Evolutionary conservation across 1,140 invertebrate species (phyloP), one percentile per base, ranked within the genome.

Genomic region (Aphidius ervi): DNA sequence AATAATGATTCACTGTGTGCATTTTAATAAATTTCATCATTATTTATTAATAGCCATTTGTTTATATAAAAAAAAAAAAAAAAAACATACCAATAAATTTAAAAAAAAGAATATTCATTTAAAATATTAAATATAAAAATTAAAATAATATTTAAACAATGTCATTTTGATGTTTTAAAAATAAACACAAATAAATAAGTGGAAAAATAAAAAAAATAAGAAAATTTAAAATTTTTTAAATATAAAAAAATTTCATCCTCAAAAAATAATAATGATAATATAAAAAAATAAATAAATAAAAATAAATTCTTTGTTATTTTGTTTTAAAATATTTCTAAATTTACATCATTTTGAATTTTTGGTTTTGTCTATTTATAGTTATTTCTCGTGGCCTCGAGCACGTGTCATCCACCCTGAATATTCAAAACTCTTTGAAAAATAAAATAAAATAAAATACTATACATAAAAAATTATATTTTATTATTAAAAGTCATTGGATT

Each of bases 401-500:
- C 60, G 60, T 62, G 60, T 62, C 60, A 62, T 56, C 60, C 60
- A 62, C 60, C 60, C 55, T 46, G 43, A 20, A 6, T 10, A 9
- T 48, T 48, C 46, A 0, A 43, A 43, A 23, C 37, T 46, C 31
- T 9, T 56, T 42, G 39, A 42, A 42, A 52, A 37, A 31, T 20
- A 9, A 39, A 7, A 7, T 43, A 9, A 31, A 52, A 16, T 52
- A 4, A 52, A 52, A 52, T 4, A 31, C 0, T 1, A 52, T 31
- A 6, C 20, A 52, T 9, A 52, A 31, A 43, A 8, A 43, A 43
- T 43, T 8, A 43, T 43, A 48, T 48, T 48, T 16, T 9, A 48
- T 9, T 48, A 10, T 10, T 20, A 48, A 48, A 48, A 48, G 16
- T 48, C 16, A 16, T 48, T 9, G 20, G 16, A 2, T 10, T 6